Conservation (phyloP, 2,113 vertebrate species). For the Crotalus helleri region DNA sequence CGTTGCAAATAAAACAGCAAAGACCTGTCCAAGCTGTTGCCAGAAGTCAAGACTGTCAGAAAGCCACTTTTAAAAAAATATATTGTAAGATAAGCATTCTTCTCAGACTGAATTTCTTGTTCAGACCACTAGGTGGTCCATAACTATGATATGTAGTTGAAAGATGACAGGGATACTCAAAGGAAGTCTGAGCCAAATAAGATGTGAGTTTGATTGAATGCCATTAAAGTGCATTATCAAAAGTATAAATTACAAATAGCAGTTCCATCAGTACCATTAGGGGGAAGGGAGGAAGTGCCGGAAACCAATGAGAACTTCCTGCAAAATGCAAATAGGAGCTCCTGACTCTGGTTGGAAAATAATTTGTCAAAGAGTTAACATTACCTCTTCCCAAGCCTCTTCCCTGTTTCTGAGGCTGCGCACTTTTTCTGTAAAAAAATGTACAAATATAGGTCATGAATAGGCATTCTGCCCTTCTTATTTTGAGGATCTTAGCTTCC, state of each 20-base stretch:
- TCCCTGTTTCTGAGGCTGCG: background rate
- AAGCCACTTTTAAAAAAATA: background rate
- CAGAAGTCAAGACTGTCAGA: background rate
- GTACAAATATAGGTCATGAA: background rate
- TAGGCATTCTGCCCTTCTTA: background rate
- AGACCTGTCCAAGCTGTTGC: background rate
- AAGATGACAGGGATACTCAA: background rate
- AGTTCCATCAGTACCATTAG: background rate
- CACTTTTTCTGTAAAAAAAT: background rate
- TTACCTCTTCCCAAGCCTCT: background rate
- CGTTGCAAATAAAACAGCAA: background rate
- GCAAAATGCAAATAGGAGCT: background rate
- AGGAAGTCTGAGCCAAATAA: background rate
- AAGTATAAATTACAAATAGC: background rate
- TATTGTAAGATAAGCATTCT: background rate
- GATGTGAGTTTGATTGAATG: background rate
- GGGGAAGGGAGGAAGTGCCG: background rate
- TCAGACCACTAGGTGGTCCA: conserved; percentile 47
- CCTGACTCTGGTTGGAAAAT: background rate
- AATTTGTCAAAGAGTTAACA: background rate
- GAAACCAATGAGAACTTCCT: background rate
- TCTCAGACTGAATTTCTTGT: background rate
- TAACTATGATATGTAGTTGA: conserved; percentile 10
- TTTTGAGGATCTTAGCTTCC: background rate
- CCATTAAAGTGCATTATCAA: background rate